phyloP scores from a whole-genome alignment of 2,888 invertebrate species.

The Drosophila eohydei region DNA sequence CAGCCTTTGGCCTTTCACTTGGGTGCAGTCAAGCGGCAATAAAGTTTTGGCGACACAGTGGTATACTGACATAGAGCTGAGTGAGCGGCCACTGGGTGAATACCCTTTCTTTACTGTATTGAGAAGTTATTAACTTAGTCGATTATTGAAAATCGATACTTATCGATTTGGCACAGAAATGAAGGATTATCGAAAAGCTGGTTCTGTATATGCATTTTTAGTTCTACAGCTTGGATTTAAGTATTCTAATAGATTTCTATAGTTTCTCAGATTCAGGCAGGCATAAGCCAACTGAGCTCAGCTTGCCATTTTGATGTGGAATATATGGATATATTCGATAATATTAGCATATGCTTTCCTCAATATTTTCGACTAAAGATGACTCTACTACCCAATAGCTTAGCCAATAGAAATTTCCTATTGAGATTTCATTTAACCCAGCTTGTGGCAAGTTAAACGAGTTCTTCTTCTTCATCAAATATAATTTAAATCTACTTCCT shows the following conservation, averaged over 20 bases:
- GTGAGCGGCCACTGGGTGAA: neutral
- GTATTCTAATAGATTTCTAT: neutral
- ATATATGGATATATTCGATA: too few species aligned
- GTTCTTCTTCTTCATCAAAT: neutral
- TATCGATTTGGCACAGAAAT: neutral
- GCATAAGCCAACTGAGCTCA: too few species aligned
- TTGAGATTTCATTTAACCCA: neutral
- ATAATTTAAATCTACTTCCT: neutral
- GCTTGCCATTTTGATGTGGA: too few species aligned
- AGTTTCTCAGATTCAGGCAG: neutral
- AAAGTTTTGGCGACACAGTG: slow-evolving; percentile 19
- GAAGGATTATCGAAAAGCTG: neutral
- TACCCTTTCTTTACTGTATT: neutral
- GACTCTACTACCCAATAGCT: too few species aligned
- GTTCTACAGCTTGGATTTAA: too few species aligned
- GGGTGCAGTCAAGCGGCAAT: slow-evolving; percentile 32
- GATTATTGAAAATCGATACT: neutral
- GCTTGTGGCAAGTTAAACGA: neutral
- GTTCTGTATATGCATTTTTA: too few species aligned
- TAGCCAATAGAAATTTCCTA: neutral
- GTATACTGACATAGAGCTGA: neutral
- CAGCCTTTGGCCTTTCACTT: slow-evolving; percentile 70
- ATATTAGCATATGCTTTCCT: too few species aligned
- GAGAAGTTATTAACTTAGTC: too few species aligned
- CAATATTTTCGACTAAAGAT: too few species aligned